Base-by-base conservation (phyloP, 1,140 invertebrate genomes). In the Akabosia matsudoensis region DNA sequence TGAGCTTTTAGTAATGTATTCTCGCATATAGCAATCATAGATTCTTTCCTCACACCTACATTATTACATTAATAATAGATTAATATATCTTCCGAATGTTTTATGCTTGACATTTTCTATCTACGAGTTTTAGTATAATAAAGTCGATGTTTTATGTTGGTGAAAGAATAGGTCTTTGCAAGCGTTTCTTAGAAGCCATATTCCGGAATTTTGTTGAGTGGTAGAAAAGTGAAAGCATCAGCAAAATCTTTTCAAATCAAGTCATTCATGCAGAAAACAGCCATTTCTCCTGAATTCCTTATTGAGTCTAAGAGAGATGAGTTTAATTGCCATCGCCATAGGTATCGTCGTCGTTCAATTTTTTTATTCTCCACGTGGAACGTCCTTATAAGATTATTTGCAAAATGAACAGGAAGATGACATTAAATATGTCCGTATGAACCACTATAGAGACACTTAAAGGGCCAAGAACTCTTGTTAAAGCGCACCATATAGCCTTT, bases 141-240 rank as follows among this genome's bases (percentile, higher is more conserved):
- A 61, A 14, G 54, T n/a, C 7, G 24, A 24, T 22, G 13, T 61
- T 24, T 4, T n/a, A n/a, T 51, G 10, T 51, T 51, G 45, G 45
- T 13, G 54, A 13, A 24, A 7, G 54, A 61, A 24, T 10, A 61
- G 45, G 45, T n/a, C 24, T 22, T 61, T 10, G 54, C 54, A n/a
- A 13, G 14, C n/a, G 7, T 22, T 61, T 61, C 24, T 22, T 16
- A 14, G 4, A 61, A n/a, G 54, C 13, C 14, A 61, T 24, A 61
- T 24, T 4, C 54, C 24, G 54, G 54, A 61, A 61, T 61, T 61
- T 61, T 61, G 13, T 14, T n/a, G 7, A n/a, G 54, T 16, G 54
- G n/a, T n/a, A 61, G 54, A 61, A 61, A 61, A 61, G 14, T 61
- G 54, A 61, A 61, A 24, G 54, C 54, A 61, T 61, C 54, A 61